Conservation (phyloP, 2,113 vertebrate species). For the Calyptommatus sinebrachiatus region DNA sequence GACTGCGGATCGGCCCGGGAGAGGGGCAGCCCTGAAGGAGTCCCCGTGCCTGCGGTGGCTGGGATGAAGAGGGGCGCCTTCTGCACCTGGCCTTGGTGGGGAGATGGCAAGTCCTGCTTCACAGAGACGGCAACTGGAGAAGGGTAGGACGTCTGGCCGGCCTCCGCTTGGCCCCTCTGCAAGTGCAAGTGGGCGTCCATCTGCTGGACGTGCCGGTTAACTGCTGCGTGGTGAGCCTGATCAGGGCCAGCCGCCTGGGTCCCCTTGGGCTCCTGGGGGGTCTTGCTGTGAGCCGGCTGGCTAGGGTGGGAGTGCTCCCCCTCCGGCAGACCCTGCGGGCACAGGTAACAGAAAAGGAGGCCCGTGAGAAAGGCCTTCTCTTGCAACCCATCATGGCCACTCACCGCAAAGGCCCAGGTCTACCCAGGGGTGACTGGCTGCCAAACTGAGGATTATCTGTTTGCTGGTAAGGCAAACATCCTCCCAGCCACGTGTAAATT, state of each 20-base stretch:
- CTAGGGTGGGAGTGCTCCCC: slow-evolving; percentile 77
- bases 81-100: slow-evolving; percentile 69
- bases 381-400: background rate
- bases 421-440: too few species aligned
- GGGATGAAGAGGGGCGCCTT: slow-evolving; percentile 76
- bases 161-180: slow-evolving; percentile 78
- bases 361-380: accelerated
- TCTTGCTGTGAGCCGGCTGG: slow-evolving; percentile 77
- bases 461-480: too few species aligned
- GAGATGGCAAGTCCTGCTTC: slow-evolving; percentile 79
- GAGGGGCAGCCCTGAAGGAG: slow-evolving; percentile 66
- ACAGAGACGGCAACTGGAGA: slow-evolving; percentile 81
- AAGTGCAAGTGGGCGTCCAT: slow-evolving; percentile 79
- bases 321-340: slow-evolving; percentile 75
- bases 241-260: slow-evolving; percentile 63
- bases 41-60: slow-evolving; percentile 61
- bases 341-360: background rate
- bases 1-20: slow-evolving; percentile 72
- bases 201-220: slow-evolving; percentile 74
- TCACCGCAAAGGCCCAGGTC: too few species aligned
- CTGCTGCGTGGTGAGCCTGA: slow-evolving; percentile 70
- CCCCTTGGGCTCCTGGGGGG: slow-evolving; percentile 83
- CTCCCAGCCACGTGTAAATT: too few species aligned
- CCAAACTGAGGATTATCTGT: too few species aligned
- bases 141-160: slow-evolving; percentile 83